Percentiles rank a stretch among this genome's conserved stretches.
phyloP scores from a whole-genome alignment of 2,113 vertebrate genomes.

The Gavia stellata region DNA sequence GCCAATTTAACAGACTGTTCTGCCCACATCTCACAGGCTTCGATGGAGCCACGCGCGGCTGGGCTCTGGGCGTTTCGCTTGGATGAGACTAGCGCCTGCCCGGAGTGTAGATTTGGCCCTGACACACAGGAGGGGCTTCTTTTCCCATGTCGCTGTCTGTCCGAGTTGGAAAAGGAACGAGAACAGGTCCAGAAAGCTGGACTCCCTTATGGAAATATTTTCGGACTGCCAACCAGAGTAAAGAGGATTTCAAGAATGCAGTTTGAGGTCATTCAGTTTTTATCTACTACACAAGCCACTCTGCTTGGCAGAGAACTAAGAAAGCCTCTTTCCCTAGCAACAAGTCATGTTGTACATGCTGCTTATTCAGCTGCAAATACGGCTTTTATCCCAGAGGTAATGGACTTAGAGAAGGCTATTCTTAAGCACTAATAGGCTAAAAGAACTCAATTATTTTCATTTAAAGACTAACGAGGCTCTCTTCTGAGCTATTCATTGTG shows the following conservation, averaged over 20 bases:
- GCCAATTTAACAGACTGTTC: not conserved
- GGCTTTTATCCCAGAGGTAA: conserved; percentile 58
- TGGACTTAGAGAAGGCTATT: conserved; percentile 53
- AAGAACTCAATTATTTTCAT: conserved; percentile 45
- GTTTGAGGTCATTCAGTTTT: conserved; percentile 14
- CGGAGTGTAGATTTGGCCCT: rapidly evolving
- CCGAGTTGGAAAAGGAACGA: rapidly evolving
- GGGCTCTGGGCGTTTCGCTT: not conserved
- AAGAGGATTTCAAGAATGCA: conserved; percentile 4
- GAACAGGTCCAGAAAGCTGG: not conserved
- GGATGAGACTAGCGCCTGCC: rapidly evolving
- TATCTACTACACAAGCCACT: not conserved
- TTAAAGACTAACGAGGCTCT: conserved; percentile 41
- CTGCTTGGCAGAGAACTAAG: not conserved
- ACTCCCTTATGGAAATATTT: not conserved
- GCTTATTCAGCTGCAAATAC: conserved; percentile 48
- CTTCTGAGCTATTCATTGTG: conserved; percentile 1
- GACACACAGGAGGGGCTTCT: not conserved
- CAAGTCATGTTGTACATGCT: conserved; percentile 10
- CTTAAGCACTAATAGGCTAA: conserved; percentile 48
- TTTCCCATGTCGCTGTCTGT: not conserved
- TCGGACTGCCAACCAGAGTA: not conserved
- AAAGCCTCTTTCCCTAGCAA: conserved; percentile 42
- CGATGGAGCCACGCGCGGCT: rapidly evolving
- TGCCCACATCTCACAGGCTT: not conserved